A percentile compares a stretch with the other conserved stretches of the same genome.
Conservation (phyloP, 2,888 invertebrate species). For the Hydropsyche betteni region DNA sequence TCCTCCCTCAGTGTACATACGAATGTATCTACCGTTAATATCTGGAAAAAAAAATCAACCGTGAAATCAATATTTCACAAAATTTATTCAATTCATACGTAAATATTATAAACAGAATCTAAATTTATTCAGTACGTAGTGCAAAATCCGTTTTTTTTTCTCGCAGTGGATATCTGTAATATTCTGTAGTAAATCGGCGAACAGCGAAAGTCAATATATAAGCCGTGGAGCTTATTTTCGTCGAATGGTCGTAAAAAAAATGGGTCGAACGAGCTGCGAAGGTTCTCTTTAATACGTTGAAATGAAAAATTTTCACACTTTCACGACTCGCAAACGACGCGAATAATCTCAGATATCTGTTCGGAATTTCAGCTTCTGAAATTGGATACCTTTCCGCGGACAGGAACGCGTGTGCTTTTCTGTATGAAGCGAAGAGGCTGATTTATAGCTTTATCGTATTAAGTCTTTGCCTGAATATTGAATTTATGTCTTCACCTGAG, state of each 20-base stretch:
- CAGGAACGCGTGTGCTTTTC: background rate
- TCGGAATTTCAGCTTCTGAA: constrained; percentile 18
- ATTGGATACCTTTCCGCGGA: constrained; percentile 32
- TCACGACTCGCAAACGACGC: constrained; percentile 15
- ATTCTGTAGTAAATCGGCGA: background rate
- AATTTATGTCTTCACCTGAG: constrained; percentile 42
- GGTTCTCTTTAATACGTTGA: constrained; percentile 13
- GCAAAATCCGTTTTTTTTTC: no score
- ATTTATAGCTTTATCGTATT: constrained; percentile 40
- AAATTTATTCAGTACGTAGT: no score
- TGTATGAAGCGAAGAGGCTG: constrained; percentile 22
- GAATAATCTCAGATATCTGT: constrained; percentile 10
- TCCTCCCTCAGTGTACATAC: background rate
- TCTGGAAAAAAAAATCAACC: no score
- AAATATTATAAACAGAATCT: no score
- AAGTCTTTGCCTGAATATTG: constrained; percentile 41
- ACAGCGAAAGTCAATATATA: background rate
- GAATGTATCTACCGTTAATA: background rate
- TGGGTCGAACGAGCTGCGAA: no score
- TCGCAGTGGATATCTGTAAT: background rate
- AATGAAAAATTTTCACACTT: constrained; percentile 26
- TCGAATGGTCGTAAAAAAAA: constrained; percentile 12
- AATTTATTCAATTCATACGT: no score
- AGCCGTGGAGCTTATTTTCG: constrained; percentile 16
- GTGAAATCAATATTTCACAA: no score